Conservation (phyloP, 2,888 invertebrate species). For the Platerodrilus igneus region DNA sequence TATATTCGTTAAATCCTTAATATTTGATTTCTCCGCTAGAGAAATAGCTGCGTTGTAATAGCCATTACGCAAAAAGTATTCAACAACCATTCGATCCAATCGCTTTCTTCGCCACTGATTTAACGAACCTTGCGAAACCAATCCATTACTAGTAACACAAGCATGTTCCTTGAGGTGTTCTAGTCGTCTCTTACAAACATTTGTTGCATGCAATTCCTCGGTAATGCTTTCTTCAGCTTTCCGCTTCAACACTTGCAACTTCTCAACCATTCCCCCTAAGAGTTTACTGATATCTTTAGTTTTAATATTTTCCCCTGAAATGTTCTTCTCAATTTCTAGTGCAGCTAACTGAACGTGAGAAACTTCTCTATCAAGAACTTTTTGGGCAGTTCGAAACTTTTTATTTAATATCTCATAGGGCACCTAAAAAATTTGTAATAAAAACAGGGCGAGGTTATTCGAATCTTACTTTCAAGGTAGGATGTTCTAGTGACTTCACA, state of each 20-base stretch:
- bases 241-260: conserved; percentile 82
- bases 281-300: conserved; percentile 73
- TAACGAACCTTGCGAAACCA: conserved; percentile 52
- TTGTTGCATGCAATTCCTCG: conserved; percentile 86
- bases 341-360: conserved; percentile 80
- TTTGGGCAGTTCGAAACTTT: conserved; percentile 92
- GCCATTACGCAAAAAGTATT: conserved; percentile 91
- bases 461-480: conserved; percentile 78
- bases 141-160: conserved; percentile 45
- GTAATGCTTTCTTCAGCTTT: conserved; percentile 92
- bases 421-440: conserved; percentile 57
- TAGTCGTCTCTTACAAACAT: conserved; percentile 85
- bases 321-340: conserved; percentile 70
- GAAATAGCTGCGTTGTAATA: conserved; percentile 92
- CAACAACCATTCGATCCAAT: conserved; percentile 92
- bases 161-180: conserved; percentile 85
- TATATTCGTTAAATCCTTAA: conserved; percentile 88
- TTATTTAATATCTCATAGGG: conserved; percentile 98
- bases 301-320: conserved; percentile 55
- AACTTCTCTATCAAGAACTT: conserved; percentile 87
- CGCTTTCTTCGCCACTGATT: conserved; percentile 82
- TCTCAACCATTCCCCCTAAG: conserved; percentile 84
- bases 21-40: conserved; percentile 73
- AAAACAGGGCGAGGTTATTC: conserved; percentile 8
- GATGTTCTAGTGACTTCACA: conserved; percentile 90